A percentile compares a stretch with the other conserved stretches of the same genome.
These are phyloP conservation scores for Drosophila vallismaia DNA, from an alignment of 2,888 invertebrate genomes.

Conservation along the genomic window DNA sequence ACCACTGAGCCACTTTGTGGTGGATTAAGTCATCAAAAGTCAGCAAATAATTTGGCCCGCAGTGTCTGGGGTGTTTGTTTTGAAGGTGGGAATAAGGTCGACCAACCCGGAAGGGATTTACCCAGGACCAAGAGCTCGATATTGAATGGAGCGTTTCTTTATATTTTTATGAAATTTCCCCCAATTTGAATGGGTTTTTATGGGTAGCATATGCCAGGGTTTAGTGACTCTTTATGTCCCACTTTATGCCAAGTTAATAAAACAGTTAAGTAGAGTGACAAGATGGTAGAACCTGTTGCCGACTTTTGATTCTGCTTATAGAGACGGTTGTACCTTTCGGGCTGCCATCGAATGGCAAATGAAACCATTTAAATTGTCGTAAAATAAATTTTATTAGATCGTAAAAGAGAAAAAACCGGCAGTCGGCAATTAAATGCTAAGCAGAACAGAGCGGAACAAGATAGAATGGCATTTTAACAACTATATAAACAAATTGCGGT, in stretches of 20 bases:
- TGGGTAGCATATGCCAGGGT: background rate
- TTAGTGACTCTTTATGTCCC: background rate
- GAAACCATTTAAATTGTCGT: constrained; percentile 78
- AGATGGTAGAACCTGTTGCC: constrained; percentile 45
- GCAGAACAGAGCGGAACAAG: constrained; percentile 66
- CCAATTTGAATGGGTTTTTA: background rate
- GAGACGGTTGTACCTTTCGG: constrained; percentile 8
- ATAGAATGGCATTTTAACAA: constrained; percentile 76
- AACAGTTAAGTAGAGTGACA: constrained; percentile 1
- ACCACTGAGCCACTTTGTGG: constrained; percentile 57
- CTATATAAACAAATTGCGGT: constrained; percentile 81
- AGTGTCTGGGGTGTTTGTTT: constrained; percentile 28
- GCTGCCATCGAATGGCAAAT: constrained; percentile 47
- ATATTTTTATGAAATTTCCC: too few relatives aligned
- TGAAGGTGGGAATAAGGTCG: constrained; percentile 31
- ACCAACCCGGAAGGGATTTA: constrained; percentile 6
- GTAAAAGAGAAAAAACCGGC: constrained; percentile 69
- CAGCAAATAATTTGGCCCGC: constrained; percentile 9
- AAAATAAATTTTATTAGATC: constrained; percentile 79
- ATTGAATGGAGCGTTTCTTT: too few relatives aligned
- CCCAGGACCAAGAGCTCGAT: too few relatives aligned
- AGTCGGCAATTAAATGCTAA: constrained; percentile 76
- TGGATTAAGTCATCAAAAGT: constrained; percentile 66
- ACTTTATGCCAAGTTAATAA: constrained; percentile 7
- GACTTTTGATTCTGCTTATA: constrained; percentile 3